Percentiles rank a stretch among this genome's conserved stretches.
Conservation (phyloP, 2,888 invertebrate species). For the Morinoia aosen region DNA sequence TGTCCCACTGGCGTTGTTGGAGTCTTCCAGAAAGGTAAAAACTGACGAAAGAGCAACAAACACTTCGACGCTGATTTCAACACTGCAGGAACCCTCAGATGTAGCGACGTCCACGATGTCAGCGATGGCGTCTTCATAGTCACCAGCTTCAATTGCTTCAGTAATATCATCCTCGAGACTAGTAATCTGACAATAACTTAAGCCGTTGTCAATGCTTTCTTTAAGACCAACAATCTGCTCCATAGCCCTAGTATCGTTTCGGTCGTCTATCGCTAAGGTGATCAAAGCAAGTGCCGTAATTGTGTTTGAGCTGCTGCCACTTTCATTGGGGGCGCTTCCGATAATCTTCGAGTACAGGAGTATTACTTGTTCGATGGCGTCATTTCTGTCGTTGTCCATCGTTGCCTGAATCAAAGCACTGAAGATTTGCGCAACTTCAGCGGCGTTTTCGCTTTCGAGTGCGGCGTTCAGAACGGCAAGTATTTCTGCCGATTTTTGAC, state of each 20-base stretch:
- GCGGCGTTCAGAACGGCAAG: not conserved
- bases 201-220: not conserved
- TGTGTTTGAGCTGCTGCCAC: not conserved
- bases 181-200: not conserved
- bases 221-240: not conserved
- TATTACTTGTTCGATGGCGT: not conserved
- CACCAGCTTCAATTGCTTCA: not conserved
- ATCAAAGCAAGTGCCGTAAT: not conserved
- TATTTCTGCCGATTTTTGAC: not conserved
- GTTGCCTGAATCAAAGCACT: not conserved
- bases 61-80: not conserved
- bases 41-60: not conserved
- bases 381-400: not conserved
- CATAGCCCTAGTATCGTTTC: not conserved
- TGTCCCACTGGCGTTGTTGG: not conserved
- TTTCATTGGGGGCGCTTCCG: not conserved
- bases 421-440: not conserved
- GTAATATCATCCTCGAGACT: not conserved
- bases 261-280: not conserved
- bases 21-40: not conserved
- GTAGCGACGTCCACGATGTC: not conserved
- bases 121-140: not conserved
- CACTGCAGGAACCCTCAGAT: not conserved
- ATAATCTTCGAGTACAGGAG: not conserved
- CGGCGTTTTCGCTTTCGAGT: not conserved